Evolutionary conservation across 2,888 invertebrate genomes (phyloP).

Genomic region (Andrena haemorrhoa): DNA sequence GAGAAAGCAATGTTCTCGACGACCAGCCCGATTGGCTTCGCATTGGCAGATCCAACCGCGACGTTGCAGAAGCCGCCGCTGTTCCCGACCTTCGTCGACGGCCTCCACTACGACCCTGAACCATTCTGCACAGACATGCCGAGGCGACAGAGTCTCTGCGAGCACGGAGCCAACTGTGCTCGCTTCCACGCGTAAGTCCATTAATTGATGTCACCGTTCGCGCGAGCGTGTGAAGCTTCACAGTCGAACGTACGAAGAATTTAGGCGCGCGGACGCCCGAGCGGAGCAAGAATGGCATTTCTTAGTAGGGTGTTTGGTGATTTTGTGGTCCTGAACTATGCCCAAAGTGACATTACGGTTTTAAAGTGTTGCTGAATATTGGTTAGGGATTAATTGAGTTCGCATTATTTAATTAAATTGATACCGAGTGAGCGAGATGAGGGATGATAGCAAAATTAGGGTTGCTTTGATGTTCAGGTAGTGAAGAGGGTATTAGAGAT

Average conservation of each 20-base stretch:
- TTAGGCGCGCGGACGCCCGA: constrained; percentile 27
- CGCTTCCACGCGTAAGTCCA: constrained; percentile 79
- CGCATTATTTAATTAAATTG: background rate
- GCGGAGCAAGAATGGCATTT: constrained; percentile 30
- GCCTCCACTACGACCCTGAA: constrained; percentile 83
- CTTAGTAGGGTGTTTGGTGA: background rate
- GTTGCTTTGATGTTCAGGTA: no score
- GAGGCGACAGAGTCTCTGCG: constrained; percentile 78
- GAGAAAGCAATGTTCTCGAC: constrained; percentile 78
- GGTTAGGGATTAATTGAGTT: background rate
- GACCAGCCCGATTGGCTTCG: constrained; percentile 78
- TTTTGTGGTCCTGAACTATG: background rate
- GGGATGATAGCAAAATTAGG: no score
- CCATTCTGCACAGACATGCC: constrained; percentile 80
- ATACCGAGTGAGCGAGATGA: no score
- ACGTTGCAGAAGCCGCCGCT: constrained; percentile 84
- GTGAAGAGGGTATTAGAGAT: no score
- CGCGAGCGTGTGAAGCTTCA: constrained; percentile 6
- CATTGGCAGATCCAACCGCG: constrained; percentile 80
- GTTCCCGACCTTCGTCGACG: constrained; percentile 85
- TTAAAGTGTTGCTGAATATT: constrained; percentile 10
- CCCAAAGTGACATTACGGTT: background rate
- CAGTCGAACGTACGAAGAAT: constrained; percentile 35
- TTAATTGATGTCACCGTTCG: constrained; percentile 40
- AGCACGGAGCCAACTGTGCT: constrained; percentile 79